Conservation (phyloP, 2,113 vertebrate species). For the Tichodroma muraria region DNA sequence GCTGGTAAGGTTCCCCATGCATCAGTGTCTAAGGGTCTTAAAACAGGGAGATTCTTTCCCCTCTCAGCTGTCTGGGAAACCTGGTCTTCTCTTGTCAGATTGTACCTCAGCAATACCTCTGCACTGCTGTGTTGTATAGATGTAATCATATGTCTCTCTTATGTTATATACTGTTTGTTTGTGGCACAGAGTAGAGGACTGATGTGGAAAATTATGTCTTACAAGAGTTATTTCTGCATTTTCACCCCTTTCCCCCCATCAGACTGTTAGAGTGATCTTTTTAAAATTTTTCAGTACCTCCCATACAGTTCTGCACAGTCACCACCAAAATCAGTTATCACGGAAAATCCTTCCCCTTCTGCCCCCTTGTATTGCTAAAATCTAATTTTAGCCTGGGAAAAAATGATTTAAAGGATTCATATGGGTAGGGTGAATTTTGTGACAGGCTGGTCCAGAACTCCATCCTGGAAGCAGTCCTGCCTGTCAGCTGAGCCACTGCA, state of each 20-base stretch:
- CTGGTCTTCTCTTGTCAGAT: neutral
- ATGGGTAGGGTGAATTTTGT: neutral
- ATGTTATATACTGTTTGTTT: neutral
- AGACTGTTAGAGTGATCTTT: neutral
- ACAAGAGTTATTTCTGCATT: neutral
- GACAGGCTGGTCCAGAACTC: neutral
- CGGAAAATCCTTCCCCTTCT: conserved; percentile 23
- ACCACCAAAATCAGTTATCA: neutral
- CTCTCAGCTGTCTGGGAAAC: neutral
- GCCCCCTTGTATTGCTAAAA: neutral
- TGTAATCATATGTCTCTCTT: neutral
- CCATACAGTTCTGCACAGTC: neutral
- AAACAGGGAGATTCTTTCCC: neutral
- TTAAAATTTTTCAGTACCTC: neutral
- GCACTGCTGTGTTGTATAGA: neutral
- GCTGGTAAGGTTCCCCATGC: neutral
- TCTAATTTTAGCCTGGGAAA: neutral
- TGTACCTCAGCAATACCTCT: neutral
- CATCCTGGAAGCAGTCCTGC: conserved; percentile 23
- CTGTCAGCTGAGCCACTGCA: conserved; percentile 22
- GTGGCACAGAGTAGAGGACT: neutral
- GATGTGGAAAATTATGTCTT: neutral
- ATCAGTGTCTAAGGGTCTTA: neutral
- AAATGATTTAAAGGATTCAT: neutral
- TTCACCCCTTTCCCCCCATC: neutral